These are phyloP conservation scores for Rhea americana DNA, from an alignment of 2,113 vertebrate species.

Conservation along the genomic window DNA sequence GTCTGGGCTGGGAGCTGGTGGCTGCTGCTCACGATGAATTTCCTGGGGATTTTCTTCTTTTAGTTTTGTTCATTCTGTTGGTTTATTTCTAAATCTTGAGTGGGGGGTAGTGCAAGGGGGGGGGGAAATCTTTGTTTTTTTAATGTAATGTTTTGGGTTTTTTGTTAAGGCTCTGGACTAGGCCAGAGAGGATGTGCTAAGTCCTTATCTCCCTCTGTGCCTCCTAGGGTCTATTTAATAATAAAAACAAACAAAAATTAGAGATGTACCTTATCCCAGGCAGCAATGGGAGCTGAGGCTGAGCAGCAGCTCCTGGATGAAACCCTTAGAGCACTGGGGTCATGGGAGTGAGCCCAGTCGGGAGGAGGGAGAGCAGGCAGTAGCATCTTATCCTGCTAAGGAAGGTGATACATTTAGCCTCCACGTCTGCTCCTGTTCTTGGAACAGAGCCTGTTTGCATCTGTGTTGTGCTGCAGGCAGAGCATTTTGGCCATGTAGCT, in stretches of 20 bases:
- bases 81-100: constrained; percentile 24
- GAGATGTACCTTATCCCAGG: neutral
- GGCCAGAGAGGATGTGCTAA: neutral
- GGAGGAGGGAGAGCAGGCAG: accelerated
- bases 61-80: neutral
- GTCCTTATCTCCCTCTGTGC: neutral
- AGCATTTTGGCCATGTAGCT: accelerated
- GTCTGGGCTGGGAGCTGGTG: neutral
- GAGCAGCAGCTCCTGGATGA: too few species aligned
- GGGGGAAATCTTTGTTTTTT: neutral
- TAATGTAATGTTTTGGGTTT: neutral
- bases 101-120: neutral
- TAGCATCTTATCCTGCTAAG: neutral
- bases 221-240: constrained; percentile 56
- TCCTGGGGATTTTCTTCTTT: constrained; percentile 29
- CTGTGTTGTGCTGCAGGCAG: accelerated
- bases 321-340: accelerated
- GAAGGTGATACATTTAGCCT: too few species aligned
- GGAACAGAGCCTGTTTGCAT: neutral
- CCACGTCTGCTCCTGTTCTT: too few species aligned
- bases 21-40: neutral
- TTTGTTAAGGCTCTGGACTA: neutral
- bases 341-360: neutral
- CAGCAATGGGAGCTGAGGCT: too few species aligned
- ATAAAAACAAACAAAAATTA: constrained; percentile 9